A percentile compares a stretch with the other conserved stretches of the same genome.
Evolutionary conservation across 2,797 vertebrate genomes (phyloP).

Genomic region (Neopelma chrysocephalum): DNA sequence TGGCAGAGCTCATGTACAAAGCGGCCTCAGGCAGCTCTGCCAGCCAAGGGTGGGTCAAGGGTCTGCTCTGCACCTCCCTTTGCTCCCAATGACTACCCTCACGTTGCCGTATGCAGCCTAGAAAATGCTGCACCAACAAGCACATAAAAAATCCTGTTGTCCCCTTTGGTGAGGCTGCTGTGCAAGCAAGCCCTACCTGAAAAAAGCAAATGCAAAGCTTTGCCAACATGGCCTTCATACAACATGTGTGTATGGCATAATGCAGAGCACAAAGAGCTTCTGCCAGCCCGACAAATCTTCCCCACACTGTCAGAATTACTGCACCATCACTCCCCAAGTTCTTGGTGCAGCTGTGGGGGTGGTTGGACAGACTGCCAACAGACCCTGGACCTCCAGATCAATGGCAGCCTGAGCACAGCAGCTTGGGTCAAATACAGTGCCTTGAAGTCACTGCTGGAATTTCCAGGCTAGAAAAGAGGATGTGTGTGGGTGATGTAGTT

Average conservation of each 20-base stretch:
- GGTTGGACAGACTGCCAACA: background rate
- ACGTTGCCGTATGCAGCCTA: fast-evolving
- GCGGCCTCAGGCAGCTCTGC: background rate
- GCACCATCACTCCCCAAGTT: fast-evolving
- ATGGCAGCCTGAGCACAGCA: background rate
- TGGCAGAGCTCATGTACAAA: fast-evolving
- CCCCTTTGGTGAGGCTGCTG: fast-evolving
- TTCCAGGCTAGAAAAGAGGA: background rate
- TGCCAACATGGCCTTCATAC: fast-evolving
- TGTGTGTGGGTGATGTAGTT: background rate
- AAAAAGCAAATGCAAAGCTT: fast-evolving
- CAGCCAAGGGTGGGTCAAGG: fast-evolving
- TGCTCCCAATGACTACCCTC: fast-evolving
- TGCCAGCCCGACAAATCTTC: background rate
- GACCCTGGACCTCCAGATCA: background rate
- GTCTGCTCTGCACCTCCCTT: background rate
- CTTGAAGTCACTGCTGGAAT: background rate
- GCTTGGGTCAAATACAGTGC: background rate
- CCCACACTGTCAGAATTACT: background rate
- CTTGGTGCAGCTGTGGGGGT: too few species aligned
- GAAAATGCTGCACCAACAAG: too few species aligned
- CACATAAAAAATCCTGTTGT: background rate
- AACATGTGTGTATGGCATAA: fast-evolving
- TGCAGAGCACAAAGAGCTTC: background rate
- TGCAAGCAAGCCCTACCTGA: background rate